These are phyloP conservation scores for Zaprionus vittiger DNA, from an alignment of 1,140 invertebrate species.

Conservation along the genomic window DNA sequence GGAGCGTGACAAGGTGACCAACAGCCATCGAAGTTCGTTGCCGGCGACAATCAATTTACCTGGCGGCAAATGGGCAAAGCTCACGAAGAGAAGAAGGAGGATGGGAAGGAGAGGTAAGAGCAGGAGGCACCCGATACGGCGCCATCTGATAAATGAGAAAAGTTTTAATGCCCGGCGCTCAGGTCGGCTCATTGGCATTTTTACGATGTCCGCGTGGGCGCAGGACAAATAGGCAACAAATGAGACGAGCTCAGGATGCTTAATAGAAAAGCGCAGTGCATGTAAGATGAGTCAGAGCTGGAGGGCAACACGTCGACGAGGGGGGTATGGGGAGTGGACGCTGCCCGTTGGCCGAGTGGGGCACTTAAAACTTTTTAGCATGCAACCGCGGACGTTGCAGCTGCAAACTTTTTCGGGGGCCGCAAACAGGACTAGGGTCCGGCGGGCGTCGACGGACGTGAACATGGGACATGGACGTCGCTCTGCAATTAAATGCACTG, in stretches of 20 bases:
- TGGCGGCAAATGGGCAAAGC: constrained; percentile 38
- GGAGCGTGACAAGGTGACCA: constrained; percentile 69
- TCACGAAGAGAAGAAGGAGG: not conserved
- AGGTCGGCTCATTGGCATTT: constrained; percentile 81
- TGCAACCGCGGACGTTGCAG: constrained; percentile 72
- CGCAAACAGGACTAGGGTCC: constrained; percentile 9
- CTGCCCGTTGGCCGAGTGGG: constrained; percentile 39
- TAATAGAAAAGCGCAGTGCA: constrained; percentile 79
- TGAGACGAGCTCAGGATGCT: constrained; percentile 74
- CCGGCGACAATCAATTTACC: constrained; percentile 81
- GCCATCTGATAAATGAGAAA: constrained; percentile 79
- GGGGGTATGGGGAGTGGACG: not conserved
- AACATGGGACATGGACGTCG: constrained; percentile 2
- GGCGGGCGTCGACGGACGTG: not conserved
- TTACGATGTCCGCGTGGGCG: constrained; percentile 68
- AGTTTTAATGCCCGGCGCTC: constrained; percentile 76
- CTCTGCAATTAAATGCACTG: constrained; percentile 65
- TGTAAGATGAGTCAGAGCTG: constrained; percentile 38
- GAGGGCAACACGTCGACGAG: not conserved
- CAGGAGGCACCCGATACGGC: constrained; percentile 12
- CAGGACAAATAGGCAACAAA: constrained; percentile 78
- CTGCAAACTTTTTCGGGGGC: constrained; percentile 62
- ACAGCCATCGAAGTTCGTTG: constrained; percentile 77
- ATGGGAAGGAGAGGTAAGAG: not conserved
- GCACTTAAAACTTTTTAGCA: constrained; percentile 81